Evolutionary conservation across 2,888 invertebrate species (phyloP).

Genomic region (Drosophila sordidula): DNA sequence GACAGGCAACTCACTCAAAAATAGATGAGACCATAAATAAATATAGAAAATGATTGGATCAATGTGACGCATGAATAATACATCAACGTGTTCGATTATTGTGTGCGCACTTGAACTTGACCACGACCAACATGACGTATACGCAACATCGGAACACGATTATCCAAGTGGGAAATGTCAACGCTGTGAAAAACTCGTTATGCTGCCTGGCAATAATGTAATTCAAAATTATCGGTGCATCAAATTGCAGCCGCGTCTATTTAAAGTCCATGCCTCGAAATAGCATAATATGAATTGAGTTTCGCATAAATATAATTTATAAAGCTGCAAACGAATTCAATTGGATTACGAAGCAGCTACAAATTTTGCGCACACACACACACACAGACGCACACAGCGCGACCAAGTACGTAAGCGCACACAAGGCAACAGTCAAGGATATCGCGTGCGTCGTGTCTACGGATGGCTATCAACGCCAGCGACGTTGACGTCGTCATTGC

Average conservation of each 20-base stretch:
- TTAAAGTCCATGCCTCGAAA: conserved; percentile 21
- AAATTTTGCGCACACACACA: conserved; percentile 21
- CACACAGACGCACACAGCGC: conserved; percentile 5
- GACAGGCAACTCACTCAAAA: conserved; percentile 37
- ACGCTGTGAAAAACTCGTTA: neutral
- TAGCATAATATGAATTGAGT: conserved; percentile 21
- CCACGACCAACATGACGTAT: conserved; percentile 54
- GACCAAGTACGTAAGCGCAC: conserved; percentile 59
- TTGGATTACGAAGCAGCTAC: conserved; percentile 30
- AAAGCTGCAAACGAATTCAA: conserved; percentile 35
- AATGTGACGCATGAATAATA: conserved; percentile 50
- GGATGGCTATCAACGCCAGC: conserved; percentile 35
- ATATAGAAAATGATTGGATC: conserved; percentile 54
- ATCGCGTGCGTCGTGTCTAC: conserved; percentile 56
- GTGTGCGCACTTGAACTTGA: conserved; percentile 49
- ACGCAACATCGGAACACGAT: conserved; percentile 30
- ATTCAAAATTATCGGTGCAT: conserved; percentile 28
- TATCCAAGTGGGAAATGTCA: conserved; percentile 22
- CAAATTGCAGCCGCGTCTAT: conserved; percentile 35
- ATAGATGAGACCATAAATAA: conserved; percentile 43
- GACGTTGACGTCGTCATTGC: conserved; percentile 31
- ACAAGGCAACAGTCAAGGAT: conserved; percentile 72
- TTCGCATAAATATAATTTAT: conserved; percentile 29
- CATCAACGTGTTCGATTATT: conserved; percentile 13
- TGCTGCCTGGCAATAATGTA: conserved; percentile 7